phyloP scores from a whole-genome alignment of 2,113 vertebrate species.

The Triplophysa tibetana region DNA sequence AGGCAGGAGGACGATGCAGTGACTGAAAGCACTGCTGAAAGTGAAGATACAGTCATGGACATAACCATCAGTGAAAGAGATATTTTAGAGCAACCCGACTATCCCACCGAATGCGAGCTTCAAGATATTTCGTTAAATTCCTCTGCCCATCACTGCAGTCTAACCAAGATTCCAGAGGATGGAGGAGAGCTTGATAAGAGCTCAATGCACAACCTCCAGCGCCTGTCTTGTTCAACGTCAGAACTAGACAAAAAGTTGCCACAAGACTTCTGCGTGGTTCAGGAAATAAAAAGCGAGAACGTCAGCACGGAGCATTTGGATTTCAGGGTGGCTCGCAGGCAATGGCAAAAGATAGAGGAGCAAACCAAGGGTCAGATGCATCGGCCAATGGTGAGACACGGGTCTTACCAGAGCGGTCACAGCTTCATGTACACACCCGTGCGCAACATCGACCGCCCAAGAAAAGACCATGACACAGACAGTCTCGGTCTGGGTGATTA shows the following conservation, averaged over 20 bases:
- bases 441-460: slow-evolving; percentile 67
- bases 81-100: slow-evolving; percentile 45
- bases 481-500: slow-evolving; percentile 69
- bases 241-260: slow-evolving; percentile 72
- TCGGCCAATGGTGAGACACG: slow-evolving; percentile 59
- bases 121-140: slow-evolving; percentile 69
- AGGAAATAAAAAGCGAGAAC: slow-evolving; percentile 76
- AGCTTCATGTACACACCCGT: slow-evolving; percentile 77
- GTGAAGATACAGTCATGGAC: slow-evolving; percentile 20
- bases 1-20: slow-evolving; percentile 1
- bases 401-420: slow-evolving; percentile 66
- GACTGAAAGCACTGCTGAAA: slow-evolving; percentile 12
- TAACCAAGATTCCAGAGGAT: slow-evolving; percentile 76
- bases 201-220: slow-evolving; percentile 52
- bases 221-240: slow-evolving; percentile 46
- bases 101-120: slow-evolving; percentile 44
- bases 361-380: slow-evolving; percentile 69
- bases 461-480: slow-evolving; percentile 66
- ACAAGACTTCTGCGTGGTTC: slow-evolving; percentile 76
- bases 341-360: slow-evolving; percentile 78
- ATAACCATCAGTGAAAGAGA: slow-evolving; percentile 14
- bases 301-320: slow-evolving; percentile 78
- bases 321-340: slow-evolving; percentile 73
- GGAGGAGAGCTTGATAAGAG: slow-evolving; percentile 67
- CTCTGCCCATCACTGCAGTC: slow-evolving; percentile 59